phyloP scores from a whole-genome alignment of 1,140 invertebrate genomes.

The Andricus grossulariae region DNA sequence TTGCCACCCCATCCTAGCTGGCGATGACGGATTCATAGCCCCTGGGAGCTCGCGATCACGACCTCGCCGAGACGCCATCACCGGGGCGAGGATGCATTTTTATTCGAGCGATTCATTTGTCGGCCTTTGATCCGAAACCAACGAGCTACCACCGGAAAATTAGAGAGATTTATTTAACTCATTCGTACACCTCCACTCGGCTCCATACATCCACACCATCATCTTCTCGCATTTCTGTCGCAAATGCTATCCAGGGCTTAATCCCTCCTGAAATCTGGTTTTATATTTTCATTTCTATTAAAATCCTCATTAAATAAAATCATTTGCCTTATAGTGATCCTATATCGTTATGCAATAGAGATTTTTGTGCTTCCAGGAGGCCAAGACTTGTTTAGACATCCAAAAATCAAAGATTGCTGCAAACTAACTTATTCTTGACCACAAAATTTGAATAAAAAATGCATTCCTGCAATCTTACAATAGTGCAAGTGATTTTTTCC shows the following conservation, averaged over 20 bases:
- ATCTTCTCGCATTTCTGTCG: conserved; percentile 32
- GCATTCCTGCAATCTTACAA: too few relatives aligned
- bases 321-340: too few relatives aligned
- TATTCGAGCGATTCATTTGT: conserved; percentile 64
- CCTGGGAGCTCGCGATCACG: conserved; percentile 55
- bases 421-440: too few relatives aligned
- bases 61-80: conserved; percentile 46
- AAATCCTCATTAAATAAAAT: too few relatives aligned
- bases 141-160: conserved; percentile 59
- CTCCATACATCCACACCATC: conserved; percentile 27
- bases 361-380: too few relatives aligned
- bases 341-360: too few relatives aligned
- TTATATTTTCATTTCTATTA: too few relatives aligned
- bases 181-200: conserved; percentile 6
- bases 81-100: conserved; percentile 43
- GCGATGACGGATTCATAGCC: conserved; percentile 71
- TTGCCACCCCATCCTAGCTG: conserved; percentile 39
- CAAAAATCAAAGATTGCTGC: too few relatives aligned
- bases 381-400: too few relatives aligned
- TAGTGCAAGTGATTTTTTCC: too few relatives aligned
- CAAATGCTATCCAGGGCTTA: neutral
- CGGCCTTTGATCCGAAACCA: conserved; percentile 60
- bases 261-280: too few relatives aligned
- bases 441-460: too few relatives aligned
- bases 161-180: conserved; percentile 61